phyloP scores from a whole-genome alignment of 2,113 vertebrate species.

The Cinclus mexicanus region DNA sequence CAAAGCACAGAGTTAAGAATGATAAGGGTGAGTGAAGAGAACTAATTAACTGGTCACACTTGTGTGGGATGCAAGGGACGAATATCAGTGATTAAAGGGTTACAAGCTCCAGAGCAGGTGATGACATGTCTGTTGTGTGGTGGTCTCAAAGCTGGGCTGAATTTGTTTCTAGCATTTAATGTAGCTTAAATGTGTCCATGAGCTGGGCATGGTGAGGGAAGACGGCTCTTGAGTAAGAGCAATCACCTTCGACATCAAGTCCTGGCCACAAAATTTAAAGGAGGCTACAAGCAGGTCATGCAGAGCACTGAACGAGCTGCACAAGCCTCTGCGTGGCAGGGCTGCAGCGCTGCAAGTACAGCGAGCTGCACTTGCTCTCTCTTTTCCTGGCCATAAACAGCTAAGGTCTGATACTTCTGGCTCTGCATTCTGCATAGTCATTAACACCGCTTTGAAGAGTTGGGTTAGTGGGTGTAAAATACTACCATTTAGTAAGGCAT shows the following conservation, averaged over 20 bases:
- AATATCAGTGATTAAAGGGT: background rate
- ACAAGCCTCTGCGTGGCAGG: background rate
- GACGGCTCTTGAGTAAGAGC: background rate
- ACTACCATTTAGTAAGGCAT: background rate
- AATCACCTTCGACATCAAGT: background rate
- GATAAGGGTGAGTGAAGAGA: background rate
- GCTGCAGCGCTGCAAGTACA: background rate
- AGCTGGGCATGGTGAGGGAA: background rate
- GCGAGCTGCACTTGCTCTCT: background rate
- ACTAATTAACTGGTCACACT: background rate
- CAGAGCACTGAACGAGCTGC: background rate
- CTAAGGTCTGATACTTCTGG: background rate
- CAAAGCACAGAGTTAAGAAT: background rate
- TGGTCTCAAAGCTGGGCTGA: background rate
- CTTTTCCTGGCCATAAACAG: background rate
- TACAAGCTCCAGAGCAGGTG: background rate
- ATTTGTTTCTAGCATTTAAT: background rate
- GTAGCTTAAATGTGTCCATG: background rate
- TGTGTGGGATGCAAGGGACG: rapidly evolving
- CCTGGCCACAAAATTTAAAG: background rate
- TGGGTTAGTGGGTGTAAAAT: conserved; percentile 27
- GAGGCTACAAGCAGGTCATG: background rate
- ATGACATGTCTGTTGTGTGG: background rate
- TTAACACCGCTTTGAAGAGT: background rate
- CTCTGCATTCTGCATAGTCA: background rate